Evolutionary conservation across 2,888 invertebrate species (phyloP).

Genomic region (Trichogramma dendrolimi): DNA sequence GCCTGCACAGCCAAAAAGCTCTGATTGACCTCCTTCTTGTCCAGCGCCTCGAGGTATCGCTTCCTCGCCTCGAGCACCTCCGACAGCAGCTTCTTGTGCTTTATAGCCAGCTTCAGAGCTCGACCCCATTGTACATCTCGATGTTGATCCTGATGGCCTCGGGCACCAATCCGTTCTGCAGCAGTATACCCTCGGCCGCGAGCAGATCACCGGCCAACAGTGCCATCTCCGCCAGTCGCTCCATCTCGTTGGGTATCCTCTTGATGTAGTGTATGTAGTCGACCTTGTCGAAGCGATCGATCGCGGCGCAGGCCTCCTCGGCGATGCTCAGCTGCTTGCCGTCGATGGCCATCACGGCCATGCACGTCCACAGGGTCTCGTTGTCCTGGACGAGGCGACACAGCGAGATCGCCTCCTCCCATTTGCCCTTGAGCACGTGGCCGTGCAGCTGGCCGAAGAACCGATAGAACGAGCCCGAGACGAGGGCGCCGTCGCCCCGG

Average conservation of each 20-base stretch:
- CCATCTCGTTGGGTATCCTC: constrained; percentile 56
- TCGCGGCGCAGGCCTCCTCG: constrained; percentile 90
- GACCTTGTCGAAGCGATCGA: constrained; percentile 83
- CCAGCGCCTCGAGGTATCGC: constrained; percentile 60
- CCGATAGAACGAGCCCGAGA: constrained; percentile 52
- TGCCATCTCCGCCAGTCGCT: constrained; percentile 65
- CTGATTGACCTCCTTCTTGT: constrained; percentile 58
- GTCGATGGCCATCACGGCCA: constrained; percentile 87
- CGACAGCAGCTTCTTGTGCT: constrained; percentile 69
- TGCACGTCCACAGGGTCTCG: constrained; percentile 83
- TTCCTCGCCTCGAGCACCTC: constrained; percentile 67
- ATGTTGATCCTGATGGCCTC: constrained; percentile 70
- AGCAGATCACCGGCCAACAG: constrained; percentile 64
- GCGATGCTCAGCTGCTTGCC: constrained; percentile 82
- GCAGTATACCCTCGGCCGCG: constrained; percentile 68
- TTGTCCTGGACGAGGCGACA: constrained; percentile 66
- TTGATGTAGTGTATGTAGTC: constrained; percentile 78
- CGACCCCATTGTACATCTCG: constrained; percentile 73
- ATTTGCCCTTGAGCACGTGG: constrained; percentile 70
- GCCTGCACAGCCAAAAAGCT: constrained; percentile 53
- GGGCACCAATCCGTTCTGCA: constrained; percentile 65
- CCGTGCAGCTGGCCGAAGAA: constrained; percentile 57
- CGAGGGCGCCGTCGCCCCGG: constrained; percentile 82
- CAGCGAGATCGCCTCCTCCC: constrained; percentile 81
- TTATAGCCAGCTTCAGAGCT: constrained; percentile 70